Evolutionary conservation across 2,797 vertebrate genomes (phyloP), one percentile per base, ranked within the genome.

Genomic region (Argentina silus): DNA sequence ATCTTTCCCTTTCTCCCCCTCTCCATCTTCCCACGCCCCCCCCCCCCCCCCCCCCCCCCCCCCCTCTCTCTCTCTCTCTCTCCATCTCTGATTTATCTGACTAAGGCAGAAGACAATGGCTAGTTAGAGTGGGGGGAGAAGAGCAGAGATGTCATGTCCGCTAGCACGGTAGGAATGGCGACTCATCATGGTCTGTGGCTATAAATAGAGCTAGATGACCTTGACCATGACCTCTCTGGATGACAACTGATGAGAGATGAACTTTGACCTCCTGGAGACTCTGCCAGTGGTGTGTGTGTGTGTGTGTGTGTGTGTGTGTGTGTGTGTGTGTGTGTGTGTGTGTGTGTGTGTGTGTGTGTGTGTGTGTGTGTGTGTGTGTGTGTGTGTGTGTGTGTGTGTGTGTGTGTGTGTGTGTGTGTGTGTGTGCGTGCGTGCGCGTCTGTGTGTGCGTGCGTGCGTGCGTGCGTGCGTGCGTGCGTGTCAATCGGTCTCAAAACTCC

Each of bases 31-130:
- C 69, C 74, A 67, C 75, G 69, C 17, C 3, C 51, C 15, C 75
- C 74, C 80, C 66, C 62, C 78, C 77, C 81, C 56, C 19, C 3
- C 2, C 45, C 6, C 21, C 73, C 66, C 44, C 61, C 70, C 66
- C 78, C 73, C 81, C 82, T n/a, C 23, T 4, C 76, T 86, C 74
- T 83, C 85, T 76, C 85, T 84, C 78, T 79, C 82, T 82, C 81
- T 75, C 83, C 77, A 67, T 48, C 8, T 75, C 76, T 89, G 86
- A 92, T 91, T 91, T 91, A 91, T 91, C 83, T 70, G 78, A 76
- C 56, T 61, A 27, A 61, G 77, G 71, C 81, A 75, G 86, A 91
- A 89, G 85, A 89, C 85, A 88, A 86, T 84, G 75, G 78, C 80
- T 77, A 79, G 83, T 89, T 78, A 73, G 50, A 72, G 68, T 57